Evolutionary conservation across 2,888 invertebrate species (phyloP), one percentile per base, ranked within the genome.

Genomic region (Chymomyza procnemis): DNA sequence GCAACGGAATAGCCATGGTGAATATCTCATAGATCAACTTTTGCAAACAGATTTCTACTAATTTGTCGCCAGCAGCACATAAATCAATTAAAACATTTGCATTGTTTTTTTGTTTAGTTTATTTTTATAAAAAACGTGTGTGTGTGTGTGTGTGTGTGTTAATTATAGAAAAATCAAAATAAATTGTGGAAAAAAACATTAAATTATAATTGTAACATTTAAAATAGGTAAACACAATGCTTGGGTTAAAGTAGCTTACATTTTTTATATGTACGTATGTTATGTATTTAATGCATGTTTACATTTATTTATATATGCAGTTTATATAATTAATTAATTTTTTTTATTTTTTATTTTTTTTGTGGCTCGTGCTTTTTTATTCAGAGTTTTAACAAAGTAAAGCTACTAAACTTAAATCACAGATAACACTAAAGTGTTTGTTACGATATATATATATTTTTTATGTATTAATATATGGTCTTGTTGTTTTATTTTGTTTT

Each of bases 381-480:
- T 22, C 14, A 71, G 69, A 75, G 74, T 85, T 81, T 83, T 76
- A 85, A 88, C 88, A 85, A 85, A 80, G 80, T 87, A 86, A 86
- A 84, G 83, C 88, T 89, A 88, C 87, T 90, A 90, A 84, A 90
- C 90, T 90, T 90, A 90, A 90, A 90, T 90, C 90, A 90, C 90
- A 90, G 90, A 90, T 89, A 88, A 89, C 87, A 87, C 87, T 89
- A 88, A 85, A 64, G 83, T 87, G 87, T 87, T 86, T 83, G 79
- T 83, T 80, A 77, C 85, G 73, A 76, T 84, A 78, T 78, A 80
- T 80, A 26, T 26, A 2, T 26, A 26, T 26, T n/a, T n/a, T n/a
- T n/a, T n/a, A 6, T 6, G 3, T 26, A 68, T 71, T 74, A 64
- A 47, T 71, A 47, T 62, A 62, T 19, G 46, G 62, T 66, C 71